phyloP scores from a whole-genome alignment of 2,113 vertebrate species.

The Planiliza haematocheilus region DNA sequence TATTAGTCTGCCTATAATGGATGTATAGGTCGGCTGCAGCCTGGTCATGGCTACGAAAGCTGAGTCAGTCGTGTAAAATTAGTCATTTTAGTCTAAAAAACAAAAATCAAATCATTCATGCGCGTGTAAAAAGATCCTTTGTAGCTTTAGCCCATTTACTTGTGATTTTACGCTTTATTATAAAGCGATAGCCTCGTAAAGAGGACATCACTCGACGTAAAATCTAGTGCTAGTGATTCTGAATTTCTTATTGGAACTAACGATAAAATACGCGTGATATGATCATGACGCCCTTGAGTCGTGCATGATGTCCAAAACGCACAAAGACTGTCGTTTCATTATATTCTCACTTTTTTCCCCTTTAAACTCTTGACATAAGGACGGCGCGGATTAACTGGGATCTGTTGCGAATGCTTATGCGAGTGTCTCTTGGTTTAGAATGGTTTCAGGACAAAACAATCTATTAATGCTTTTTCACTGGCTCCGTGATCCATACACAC shows the following conservation, averaged over 20 bases:
- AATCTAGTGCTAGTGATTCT: neutral
- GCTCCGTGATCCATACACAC: conserved; percentile 2
- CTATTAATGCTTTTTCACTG: neutral
- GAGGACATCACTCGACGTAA: neutral
- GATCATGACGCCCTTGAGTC: neutral
- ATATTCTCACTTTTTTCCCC: neutral
- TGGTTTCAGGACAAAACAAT: neutral
- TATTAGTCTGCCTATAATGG: neutral
- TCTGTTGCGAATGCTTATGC: neutral
- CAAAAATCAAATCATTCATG: no score
- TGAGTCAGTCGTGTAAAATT: conserved; percentile 1
- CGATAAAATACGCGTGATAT: no score
- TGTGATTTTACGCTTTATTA: no score
- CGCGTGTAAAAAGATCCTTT: neutral
- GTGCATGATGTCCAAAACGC: neutral
- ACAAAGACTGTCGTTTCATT: neutral
- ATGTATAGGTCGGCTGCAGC: neutral
- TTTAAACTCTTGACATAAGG: neutral
- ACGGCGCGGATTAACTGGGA: conserved; percentile 17
- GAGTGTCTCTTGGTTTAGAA: neutral
- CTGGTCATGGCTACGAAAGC: neutral
- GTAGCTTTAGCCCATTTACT: no score
- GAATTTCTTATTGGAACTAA: neutral
- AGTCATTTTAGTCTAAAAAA: neutral
- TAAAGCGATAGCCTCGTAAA: no score